A percentile compares a stretch with the other conserved stretches of the same genome.
These are phyloP conservation scores for Poeciliopsis presidionis DNA, from an alignment of 2,797 vertebrate species.

Conservation along the genomic window DNA sequence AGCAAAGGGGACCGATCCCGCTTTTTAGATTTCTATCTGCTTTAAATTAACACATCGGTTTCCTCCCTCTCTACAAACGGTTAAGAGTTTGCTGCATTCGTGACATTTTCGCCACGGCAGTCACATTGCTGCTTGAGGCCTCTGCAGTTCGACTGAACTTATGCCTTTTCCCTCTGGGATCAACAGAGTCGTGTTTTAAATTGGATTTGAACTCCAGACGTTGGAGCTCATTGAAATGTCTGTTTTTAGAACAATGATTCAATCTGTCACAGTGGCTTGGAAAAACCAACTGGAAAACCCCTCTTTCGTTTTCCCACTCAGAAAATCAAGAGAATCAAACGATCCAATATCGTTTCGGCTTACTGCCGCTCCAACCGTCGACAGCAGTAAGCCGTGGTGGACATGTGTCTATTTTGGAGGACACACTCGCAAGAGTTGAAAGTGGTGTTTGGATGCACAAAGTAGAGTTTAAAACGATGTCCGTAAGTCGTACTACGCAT, in stretches of 20 bases:
- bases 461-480: neutral
- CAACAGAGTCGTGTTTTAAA: too few species aligned
- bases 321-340: neutral
- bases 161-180: too few species aligned
- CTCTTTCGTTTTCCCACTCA: neutral
- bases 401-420: neutral
- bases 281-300: neutral
- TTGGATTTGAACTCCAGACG: constrained; percentile 22
- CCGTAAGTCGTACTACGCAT: neutral
- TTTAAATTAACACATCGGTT: neutral
- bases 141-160: constrained; percentile 25
- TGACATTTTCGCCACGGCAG: constrained; percentile 28
- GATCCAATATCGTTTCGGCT: neutral
- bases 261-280: constrained; percentile 32
- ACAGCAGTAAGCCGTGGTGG: neutral
- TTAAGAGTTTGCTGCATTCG: neutral
- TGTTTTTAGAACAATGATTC: constrained; percentile 17
- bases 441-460: neutral
- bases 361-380: neutral
- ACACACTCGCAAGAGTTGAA: neutral
- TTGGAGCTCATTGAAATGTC: constrained; percentile 25
- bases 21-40: neutral
- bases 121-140: constrained; percentile 26
- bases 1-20: neutral
- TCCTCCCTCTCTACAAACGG: neutral